Evolutionary conservation across 2,888 invertebrate species (phyloP).

Genomic region (Xestia rhomboidea): DNA sequence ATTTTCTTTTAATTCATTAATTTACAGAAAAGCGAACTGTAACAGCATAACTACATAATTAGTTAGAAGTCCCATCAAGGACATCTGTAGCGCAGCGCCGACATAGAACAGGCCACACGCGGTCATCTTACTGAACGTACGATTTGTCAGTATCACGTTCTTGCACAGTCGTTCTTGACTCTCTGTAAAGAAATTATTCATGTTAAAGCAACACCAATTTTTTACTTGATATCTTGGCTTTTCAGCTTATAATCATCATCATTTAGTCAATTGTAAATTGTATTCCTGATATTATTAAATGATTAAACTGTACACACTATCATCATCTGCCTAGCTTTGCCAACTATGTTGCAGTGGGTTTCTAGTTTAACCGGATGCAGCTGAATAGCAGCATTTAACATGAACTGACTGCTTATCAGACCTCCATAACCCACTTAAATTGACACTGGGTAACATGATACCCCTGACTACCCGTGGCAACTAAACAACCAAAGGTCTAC

Average conservation of each 20-base stretch:
- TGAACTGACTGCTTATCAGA: no score
- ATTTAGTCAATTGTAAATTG: no score
- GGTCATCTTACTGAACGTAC: neutral
- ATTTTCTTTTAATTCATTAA: neutral
- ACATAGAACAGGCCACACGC: constrained; percentile 35
- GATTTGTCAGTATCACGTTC: neutral
- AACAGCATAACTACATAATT: constrained; percentile 25
- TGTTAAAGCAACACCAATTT: neutral
- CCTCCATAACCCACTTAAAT: no score
- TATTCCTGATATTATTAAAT: no score
- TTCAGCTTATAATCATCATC: no score
- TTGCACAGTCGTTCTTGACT: neutral
- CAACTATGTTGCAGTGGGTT: no score
- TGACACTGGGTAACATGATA: no score
- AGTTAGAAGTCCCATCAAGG: neutral
- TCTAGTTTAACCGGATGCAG: no score
- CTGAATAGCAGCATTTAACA: no score
- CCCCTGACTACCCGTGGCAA: neutral
- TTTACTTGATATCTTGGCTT: no score
- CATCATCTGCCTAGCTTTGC: no score
- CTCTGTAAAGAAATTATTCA: neutral
- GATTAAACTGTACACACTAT: no score
- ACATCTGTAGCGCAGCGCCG: constrained; percentile 17
- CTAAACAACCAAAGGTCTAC: neutral
- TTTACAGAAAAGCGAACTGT: constrained; percentile 25